Base-by-base conservation (phyloP, 2,888 invertebrate genomes). In the Tetanocera ferruginea region DNA sequence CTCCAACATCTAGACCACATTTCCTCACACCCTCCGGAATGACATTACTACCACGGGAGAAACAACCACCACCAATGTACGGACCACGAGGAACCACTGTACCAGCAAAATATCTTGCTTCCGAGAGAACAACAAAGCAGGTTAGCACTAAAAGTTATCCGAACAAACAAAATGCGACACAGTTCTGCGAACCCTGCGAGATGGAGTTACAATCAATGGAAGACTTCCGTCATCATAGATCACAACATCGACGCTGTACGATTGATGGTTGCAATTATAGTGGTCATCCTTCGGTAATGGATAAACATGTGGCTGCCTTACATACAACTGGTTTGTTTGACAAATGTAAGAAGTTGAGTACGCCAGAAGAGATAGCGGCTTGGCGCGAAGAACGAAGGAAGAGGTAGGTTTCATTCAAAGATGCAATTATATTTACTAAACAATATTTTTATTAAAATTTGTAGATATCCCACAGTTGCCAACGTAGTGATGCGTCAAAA, bases 301-400 rank as follows among this genome's bases (percentile, higher is more conserved):
- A 94, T 79, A 93, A 93, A 83, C 98, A 98, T 86, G 93, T 96
- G 82, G 92, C 92, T 87, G 93, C 95, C 91, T 95, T 97, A 90
- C 97, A 98, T 89, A 91, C 92, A 6, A 93, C 94, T n/a, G 97
- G 97, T 0, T 89, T 97, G 23, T 97, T 94, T 85, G 92, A 94
- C 74, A 94, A 93, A 88, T 94, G 97, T 79, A 93, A 93, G 82
- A 93, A 94, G 82, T 85, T 95, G 6, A 93, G 94, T 80, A 94
- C 95, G 5, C 94, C 95, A 0, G 96, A 96, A 87, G 96, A 97
- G 82, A 94, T 97, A 78, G 91, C 93, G 49, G 95, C 94, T 87
- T 98, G 97, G 97, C 92, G 93, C 81, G 93, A 92, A 72, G 97
- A 97, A 84, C 91, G 98, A 70, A 95, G 93, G 87, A 94, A 91